Evolutionary conservation across 2,888 invertebrate species (phyloP), one percentile per base, ranked within the genome.

Genomic region (Clistopyga incitator): DNA sequence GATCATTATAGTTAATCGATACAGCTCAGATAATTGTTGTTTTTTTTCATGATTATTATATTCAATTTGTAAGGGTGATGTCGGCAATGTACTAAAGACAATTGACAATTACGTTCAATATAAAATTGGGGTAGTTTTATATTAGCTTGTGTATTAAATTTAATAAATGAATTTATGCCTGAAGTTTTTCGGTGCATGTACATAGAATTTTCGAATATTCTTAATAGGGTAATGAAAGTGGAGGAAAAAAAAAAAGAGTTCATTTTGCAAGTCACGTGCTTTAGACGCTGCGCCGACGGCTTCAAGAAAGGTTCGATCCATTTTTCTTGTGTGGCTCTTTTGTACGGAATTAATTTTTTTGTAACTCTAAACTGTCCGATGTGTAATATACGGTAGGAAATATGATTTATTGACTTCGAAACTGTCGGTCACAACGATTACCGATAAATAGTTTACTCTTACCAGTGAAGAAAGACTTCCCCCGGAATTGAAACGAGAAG

Each of bases 371-470:
- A 56, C 56, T 6, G 56, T 25, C 13, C 10, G 1, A 13, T 15
- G 25, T 15, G 23, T 56, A 23, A 23, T n/a, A 56, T 25, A 25
- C 25, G 25, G 1, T 56, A 25, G 25, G 13, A 56, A 56, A 25
- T 56, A 25, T 56, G 56, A 56, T 56, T 56, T 56, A 56, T 56
- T 25, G 56, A 6, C 56, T 56, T 56, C 25, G 15, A 56, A 56
- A 56, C 13, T 6, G 15, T 25, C 25, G 15, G 56, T 11, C 13
- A 25, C 25, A 56, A 56, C 13, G 25, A 15, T 25, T 25, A 13
- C 25, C 56, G 25, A 13, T 56, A 56, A 25, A 54, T 54, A 23
- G 6, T 6, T 25, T 56, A 11, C 23, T 23, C 25, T 25, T 11
- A 13, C 4, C 25, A 1, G 23, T 25, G 56, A 56, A 25, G 13